These are phyloP conservation scores for Melanocharis versteri DNA, from an alignment of 2,113 vertebrate genomes.

Conservation along the genomic window DNA sequence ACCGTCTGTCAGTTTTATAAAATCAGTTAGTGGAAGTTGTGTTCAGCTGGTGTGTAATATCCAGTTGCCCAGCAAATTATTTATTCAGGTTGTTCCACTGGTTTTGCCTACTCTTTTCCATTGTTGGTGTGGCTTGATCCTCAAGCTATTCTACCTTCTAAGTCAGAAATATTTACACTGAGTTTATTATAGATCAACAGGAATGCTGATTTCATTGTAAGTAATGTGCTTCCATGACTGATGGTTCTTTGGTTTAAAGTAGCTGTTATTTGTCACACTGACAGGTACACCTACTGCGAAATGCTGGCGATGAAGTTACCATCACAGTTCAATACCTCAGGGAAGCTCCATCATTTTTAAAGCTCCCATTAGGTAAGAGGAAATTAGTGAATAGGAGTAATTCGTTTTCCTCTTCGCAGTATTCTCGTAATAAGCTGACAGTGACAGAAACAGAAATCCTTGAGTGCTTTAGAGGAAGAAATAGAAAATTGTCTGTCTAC, in stretches of 20 bases:
- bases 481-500: not conserved
- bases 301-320: conserved; percentile 91
- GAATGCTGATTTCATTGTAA: not conserved
- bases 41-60: not conserved
- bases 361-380: conserved; percentile 89
- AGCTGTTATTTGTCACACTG: conserved; percentile 54
- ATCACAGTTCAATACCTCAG: conserved; percentile 92
- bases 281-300: conserved; percentile 92
- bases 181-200: not conserved
- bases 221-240: not conserved
- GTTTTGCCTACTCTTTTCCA: not conserved
- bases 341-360: conserved; percentile 92
- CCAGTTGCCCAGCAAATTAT: not conserved
- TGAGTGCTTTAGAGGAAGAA: not conserved
- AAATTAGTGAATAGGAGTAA: not conserved
- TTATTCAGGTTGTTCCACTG: not conserved
- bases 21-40: not conserved
- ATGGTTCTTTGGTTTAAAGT: conserved; percentile 31
- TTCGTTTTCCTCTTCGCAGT: not conserved
- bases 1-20: not conserved
- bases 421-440: not conserved
- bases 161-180: not conserved
- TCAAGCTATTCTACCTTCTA: not conserved
- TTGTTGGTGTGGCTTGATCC: not conserved
- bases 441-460: not conserved